Percentiles rank a stretch among this genome's conserved stretches.
These are phyloP conservation scores for Parazoanthus atlanticus DNA, from an alignment of 92 coral and sea anemone species.

Conservation along the genomic window DNA sequence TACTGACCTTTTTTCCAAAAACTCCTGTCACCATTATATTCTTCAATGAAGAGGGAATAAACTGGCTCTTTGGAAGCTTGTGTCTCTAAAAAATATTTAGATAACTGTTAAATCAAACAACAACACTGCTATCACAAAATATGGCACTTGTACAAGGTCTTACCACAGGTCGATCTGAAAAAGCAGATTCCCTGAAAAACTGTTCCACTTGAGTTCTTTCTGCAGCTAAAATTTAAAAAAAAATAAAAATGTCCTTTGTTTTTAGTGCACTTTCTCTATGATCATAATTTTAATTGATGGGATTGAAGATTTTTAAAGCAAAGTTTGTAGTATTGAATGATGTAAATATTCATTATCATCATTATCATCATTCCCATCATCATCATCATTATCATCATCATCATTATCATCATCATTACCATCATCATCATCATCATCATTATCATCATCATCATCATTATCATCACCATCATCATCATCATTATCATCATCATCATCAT, in stretches of 20 bases:
- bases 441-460: too few species aligned
- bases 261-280: neutral
- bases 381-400: too few species aligned
- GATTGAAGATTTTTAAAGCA: too few species aligned
- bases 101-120: neutral
- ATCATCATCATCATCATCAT: too few species aligned
- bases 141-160: neutral
- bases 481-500: too few species aligned
- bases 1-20: slow-evolving; percentile 87
- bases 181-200: slow-evolving; percentile 89
- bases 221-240: slow-evolving; percentile 67
- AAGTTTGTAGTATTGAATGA: neutral
- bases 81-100: slow-evolving; percentile 68
- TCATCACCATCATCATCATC: too few species aligned
- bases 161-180: slow-evolving; percentile 97
- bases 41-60: slow-evolving; percentile 84
- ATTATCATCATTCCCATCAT: too few species aligned
- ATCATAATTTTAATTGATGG: too few species aligned
- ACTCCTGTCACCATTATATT: slow-evolving; percentile 87
- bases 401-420: too few species aligned
- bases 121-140: neutral
- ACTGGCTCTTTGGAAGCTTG: slow-evolving; percentile 87
- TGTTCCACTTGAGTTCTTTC: slow-evolving; percentile 90
- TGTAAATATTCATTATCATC: neutral
- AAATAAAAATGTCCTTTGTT: neutral